Evolutionary conservation across 2,113 vertebrate species (phyloP), one percentile per base, ranked within the genome.

Genomic region (Corvus cornix): DNA sequence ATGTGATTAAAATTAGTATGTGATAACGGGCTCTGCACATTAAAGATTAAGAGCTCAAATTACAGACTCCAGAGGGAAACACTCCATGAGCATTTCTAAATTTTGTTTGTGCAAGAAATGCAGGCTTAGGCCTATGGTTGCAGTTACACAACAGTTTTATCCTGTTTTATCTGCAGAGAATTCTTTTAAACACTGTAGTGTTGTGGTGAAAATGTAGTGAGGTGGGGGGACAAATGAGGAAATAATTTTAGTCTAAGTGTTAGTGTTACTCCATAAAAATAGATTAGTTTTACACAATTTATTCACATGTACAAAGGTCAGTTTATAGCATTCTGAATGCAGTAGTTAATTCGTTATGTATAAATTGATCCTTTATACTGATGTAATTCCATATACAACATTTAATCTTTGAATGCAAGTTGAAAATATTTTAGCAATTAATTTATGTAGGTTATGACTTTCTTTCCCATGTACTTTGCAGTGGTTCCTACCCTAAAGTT

Each of bases 41-140:
- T 74, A 79, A 94, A 94, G 92, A 95, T 92, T 96, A 89, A 84
- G 84, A 79, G 85, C 67, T 92, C 95, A 62, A 97, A 96, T 93
- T 97, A 93, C 72, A 92, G 91, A 66, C 90, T 78, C 88, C n/a
- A 19, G 87, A 94, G 86, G 78, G 90, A 86, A 90, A 93, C 85
- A 75, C 79, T 90, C 51, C 51, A 48, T 91, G 90, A 96, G 52
- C 82, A 30, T 90, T 85, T 72, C 31, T 7, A 9, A 77, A 55
- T 96, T 88, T 80, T 88, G 68, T 90, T 91, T 93, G 79, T 63
- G 64, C 31, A 64, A 33, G 44, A 87, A 93, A 46, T n/a, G 22
- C 55, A 15, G 59, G 27, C 63, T 93, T 76, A 69, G 84, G 84
- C 72, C 72, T 72, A 33, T 3, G 3, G 69, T 28, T 91, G 53